These are phyloP conservation scores for Strigamia transsilvanica DNA, from an alignment of 2,888 invertebrate species.

Conservation along the genomic window DNA sequence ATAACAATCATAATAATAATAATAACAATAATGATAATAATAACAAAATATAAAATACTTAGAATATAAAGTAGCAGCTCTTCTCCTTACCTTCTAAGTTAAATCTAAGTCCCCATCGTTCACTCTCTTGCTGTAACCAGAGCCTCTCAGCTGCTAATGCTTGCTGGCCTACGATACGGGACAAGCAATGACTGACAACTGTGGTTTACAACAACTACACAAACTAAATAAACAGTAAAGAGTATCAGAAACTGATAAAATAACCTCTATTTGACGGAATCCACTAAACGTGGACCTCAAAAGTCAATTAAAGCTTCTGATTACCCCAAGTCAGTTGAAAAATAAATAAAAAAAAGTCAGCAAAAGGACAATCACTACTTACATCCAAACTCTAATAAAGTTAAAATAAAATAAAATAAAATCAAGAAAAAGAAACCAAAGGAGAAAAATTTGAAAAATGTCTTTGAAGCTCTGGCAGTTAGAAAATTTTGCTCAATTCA, in stretches of 20 bases:
- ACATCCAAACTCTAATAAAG: not conserved
- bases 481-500: not conserved
- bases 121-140: constrained; percentile 89
- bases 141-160: constrained; percentile 88
- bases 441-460: not conserved
- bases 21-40: not conserved
- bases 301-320: not conserved
- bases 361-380: not conserved
- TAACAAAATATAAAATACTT: constrained; percentile 13
- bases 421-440: not conserved
- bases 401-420: constrained; percentile 33
- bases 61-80: constrained; percentile 50
- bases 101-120: constrained; percentile 84
- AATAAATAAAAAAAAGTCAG: not conserved
- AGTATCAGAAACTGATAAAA: not conserved
- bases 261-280: not conserved
- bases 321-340: not conserved
- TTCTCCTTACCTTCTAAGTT: constrained; percentile 76
- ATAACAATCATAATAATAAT: not conserved
- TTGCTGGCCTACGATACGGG: constrained; percentile 68
- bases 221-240: not conserved
- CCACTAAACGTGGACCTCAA: not conserved
- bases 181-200: constrained; percentile 51
- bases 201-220: constrained; percentile 48
- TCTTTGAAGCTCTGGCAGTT: not conserved